phyloP scores from a whole-genome alignment of 2,888 invertebrate species.

The Dryomyza anilis region DNA sequence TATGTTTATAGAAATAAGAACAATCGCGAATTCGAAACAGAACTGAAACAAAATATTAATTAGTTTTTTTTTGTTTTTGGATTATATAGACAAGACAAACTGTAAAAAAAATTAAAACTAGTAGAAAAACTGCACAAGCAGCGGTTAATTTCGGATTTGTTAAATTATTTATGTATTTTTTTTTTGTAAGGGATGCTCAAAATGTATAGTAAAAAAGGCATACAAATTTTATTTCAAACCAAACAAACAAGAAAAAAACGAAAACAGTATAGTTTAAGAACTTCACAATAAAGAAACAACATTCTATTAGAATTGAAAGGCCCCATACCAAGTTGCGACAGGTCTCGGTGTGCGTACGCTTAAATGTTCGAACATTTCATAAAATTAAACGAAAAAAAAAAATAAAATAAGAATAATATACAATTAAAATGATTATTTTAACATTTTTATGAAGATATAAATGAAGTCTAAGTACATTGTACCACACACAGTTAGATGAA shows the following conservation, averaged over 20 bases:
- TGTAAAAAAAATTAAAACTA: conserved; percentile 28
- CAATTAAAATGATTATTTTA: too few species aligned
- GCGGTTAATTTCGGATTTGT: conserved; percentile 23
- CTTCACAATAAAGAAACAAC: conserved; percentile 21
- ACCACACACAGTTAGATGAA: neutral
- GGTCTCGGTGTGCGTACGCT: conserved; percentile 62
- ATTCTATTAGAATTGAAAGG: conserved; percentile 29
- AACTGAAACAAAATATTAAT: neutral
- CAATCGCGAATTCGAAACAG: neutral
- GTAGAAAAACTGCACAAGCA: conserved; percentile 21
- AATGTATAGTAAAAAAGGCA: conserved; percentile 4
- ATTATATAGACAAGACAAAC: conserved; percentile 20
- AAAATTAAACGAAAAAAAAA: too few species aligned
- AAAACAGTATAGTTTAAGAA: conserved; percentile 16
- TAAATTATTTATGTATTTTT: conserved; percentile 17
- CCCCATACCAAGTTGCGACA: conserved; percentile 62
- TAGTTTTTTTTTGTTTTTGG: neutral
- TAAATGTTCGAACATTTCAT: conserved; percentile 36
- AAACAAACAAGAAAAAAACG: conserved; percentile 14
- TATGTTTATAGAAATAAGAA: too few species aligned
- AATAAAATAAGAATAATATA: too few species aligned
- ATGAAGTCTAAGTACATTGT: neutral
- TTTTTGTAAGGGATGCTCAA: conserved; percentile 7
- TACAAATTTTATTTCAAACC: conserved; percentile 12
- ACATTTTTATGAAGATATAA: too few species aligned